Evolutionary conservation across 1,140 invertebrate genomes (phyloP), one percentile per base, ranked within the genome.

Genomic region (Drosophila cardini): DNA sequence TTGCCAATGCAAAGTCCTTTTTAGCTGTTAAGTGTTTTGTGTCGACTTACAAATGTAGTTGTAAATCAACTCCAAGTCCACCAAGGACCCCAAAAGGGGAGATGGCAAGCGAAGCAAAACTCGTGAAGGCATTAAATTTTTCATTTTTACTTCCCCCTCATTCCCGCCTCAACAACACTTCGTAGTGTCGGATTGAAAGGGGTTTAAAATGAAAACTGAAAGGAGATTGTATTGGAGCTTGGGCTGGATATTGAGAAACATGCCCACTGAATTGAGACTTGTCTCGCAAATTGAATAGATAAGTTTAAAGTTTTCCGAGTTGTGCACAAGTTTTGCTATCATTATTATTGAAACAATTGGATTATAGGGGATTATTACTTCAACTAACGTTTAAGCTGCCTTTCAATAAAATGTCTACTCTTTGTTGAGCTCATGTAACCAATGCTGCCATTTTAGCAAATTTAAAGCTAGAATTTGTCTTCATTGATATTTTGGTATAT

Each of bases 1-100:
- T 87, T 89, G 82, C 72, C 72, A 70, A 87, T 87, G 83, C 83
- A 89, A 87, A 89, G 84, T 89, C 79, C 78, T 67, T 87, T 87
- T 86, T 73, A 89, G 84, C 83, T 83, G 84, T 83, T 87, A 89
- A 87, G 83, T 87, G 83, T 83, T 87, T 80, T 83, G 84, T 74
- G 76, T 87, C 84, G 68, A 70, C 76, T 89, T 79, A 87, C 83
- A 74, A 86, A 87, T 86, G 80, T 89, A 77, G 79, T 67, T 80
- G 76, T 71, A 87, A 86, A 79, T 87, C 76, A 86, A 68, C 60
- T 69, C 52, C 16, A 72, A 72, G 71, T 58, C 70, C 40, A 10
- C 18, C 4, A 32, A 36, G 38, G 18, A 34, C 34, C 5, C 50
- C 26, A 52, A 48, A 10, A 9, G 13, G 15, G 40, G 32, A 10